Percentiles rank a stretch among this genome's conserved stretches.
These are phyloP conservation scores for Murina feae DNA, from an alignment of 2,113 vertebrate genomes.

Conservation along the genomic window DNA sequence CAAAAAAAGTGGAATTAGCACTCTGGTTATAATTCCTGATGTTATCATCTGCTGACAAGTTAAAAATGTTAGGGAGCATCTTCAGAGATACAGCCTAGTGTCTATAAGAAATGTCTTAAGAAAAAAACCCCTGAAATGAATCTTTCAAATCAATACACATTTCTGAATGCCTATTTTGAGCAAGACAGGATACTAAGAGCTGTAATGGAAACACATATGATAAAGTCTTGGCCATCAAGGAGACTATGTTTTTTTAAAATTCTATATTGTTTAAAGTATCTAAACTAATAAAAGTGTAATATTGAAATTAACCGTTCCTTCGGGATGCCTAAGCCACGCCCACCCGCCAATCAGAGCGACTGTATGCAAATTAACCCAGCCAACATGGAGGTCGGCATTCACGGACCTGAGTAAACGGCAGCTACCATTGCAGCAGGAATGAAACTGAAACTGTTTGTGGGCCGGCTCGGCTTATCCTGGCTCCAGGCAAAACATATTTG, in stretches of 20 bases:
- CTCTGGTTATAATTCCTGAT: background rate
- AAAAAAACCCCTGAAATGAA: background rate
- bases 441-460: no score
- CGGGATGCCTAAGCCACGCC: no score
- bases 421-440: no score
- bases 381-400: no score
- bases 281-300: no score
- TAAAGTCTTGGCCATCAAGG: background rate
- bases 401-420: no score
- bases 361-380: no score
- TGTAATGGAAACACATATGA: background rate
- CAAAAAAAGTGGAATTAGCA: background rate
- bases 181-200: background rate
- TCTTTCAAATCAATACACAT: background rate
- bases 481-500: no score
- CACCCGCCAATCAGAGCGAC: no score
- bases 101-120: background rate
- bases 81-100: background rate
- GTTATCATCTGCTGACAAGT: background rate
- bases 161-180: background rate
- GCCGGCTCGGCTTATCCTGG: no score
- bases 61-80: background rate
- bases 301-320: no score
- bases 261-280: no score
- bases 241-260: background rate